Percentiles rank a stretch among this genome's conserved stretches.
phyloP scores from a whole-genome alignment of 2,797 vertebrate species.

The Pseudocheirus occidentalis region DNA sequence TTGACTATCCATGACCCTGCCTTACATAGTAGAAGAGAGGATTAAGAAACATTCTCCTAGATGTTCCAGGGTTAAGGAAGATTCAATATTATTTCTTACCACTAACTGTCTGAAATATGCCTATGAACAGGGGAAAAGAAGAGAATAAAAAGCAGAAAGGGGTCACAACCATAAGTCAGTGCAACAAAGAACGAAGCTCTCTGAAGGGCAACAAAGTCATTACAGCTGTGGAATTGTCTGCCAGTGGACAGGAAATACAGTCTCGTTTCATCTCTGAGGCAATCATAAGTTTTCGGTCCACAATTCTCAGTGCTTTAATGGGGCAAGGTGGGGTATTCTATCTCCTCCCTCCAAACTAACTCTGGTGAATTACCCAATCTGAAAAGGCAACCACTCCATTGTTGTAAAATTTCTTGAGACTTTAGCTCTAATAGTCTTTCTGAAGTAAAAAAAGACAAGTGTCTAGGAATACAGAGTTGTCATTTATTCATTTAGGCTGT shows the following conservation, averaged over 20 bases:
- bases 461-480: conserved; percentile 31
- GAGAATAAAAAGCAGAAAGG: not conserved
- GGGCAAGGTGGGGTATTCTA: not conserved
- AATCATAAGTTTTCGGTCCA: not conserved
- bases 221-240: not conserved
- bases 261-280: not conserved
- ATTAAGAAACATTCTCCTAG: not conserved
- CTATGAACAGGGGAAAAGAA: not conserved
- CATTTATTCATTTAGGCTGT: conserved; percentile 72
- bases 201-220: not conserved
- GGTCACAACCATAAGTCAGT: not conserved
- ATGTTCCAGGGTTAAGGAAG: not conserved
- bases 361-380: not conserved
- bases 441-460: conserved; percentile 43
- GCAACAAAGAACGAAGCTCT: not conserved
- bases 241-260: not conserved
- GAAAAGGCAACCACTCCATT: not conserved
- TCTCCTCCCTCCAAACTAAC: not conserved
- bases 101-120: not conserved
- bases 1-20: not conserved
- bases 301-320: conserved; percentile 1
- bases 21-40: not conserved
- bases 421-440: conserved; percentile 10
- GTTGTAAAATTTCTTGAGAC: not conserved
- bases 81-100: not conserved